Percentiles rank a stretch among this genome's conserved stretches.
phyloP scores from a whole-genome alignment of 1,140 invertebrate genomes.

The Colletes latitarsis region DNA sequence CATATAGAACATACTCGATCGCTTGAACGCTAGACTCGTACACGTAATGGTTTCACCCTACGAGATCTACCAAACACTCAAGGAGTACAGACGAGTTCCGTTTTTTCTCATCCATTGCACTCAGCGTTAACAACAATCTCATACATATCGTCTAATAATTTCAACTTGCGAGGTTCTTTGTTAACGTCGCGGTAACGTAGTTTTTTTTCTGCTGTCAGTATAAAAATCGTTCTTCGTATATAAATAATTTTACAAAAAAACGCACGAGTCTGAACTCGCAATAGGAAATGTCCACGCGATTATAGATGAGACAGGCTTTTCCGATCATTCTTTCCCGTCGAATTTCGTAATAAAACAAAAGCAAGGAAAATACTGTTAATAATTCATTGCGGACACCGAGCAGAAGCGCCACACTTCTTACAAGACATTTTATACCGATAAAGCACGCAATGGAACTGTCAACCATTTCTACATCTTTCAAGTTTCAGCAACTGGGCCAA shows the following conservation, averaged over 20 bases:
- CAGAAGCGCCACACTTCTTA: slow-evolving; percentile 35
- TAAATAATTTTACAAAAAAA: slow-evolving; percentile 50
- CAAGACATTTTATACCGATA: slow-evolving; percentile 34
- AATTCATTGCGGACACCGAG: slow-evolving; percentile 24
- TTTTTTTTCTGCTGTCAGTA: slow-evolving; percentile 30
- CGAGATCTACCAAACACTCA: slow-evolving; percentile 40
- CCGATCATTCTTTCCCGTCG: not conserved
- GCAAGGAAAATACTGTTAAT: slow-evolving; percentile 21
- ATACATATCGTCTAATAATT: slow-evolving; percentile 33
- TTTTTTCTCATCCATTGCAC: slow-evolving; percentile 22
- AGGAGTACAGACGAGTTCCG: slow-evolving; percentile 9
- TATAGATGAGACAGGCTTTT: not conserved
- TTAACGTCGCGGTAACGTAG: not conserved
- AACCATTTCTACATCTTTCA: slow-evolving; percentile 18
- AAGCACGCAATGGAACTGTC: slow-evolving; percentile 42
- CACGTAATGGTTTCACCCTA: slow-evolving; percentile 4
- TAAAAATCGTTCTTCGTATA: slow-evolving; percentile 57
- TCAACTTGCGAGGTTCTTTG: slow-evolving; percentile 24
- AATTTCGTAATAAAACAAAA: slow-evolving; percentile 5
- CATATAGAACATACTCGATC: slow-evolving; percentile 19
- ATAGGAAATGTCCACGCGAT: slow-evolving; percentile 9
- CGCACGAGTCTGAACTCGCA: slow-evolving; percentile 1
- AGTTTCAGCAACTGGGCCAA: not conserved
- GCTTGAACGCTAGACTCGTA: slow-evolving; percentile 14
- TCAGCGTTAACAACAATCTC: slow-evolving; percentile 20